Conservation (phyloP, 2,113 vertebrate genomes). For the Athene noctua region DNA sequence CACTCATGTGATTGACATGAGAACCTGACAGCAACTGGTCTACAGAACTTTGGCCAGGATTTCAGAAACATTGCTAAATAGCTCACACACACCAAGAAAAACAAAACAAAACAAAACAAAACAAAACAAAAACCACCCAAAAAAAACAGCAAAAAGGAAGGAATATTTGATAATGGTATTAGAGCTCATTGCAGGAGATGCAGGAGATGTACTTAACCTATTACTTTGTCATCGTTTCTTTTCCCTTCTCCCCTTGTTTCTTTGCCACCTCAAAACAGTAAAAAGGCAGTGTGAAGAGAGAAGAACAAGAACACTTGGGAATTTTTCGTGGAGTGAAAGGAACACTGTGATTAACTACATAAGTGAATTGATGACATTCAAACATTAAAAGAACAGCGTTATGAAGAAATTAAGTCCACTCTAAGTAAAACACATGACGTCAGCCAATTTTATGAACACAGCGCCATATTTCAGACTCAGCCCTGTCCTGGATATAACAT, state of each 20-base stretch:
- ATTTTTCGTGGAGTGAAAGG: neutral
- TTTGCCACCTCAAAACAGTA: neutral
- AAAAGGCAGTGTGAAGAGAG: neutral
- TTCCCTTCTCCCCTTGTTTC: neutral
- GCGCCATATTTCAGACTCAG: neutral
- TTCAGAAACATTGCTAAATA: neutral
- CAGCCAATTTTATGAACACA: neutral
- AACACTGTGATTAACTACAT: neutral
- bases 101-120: too few relatives aligned
- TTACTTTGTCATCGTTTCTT: neutral
- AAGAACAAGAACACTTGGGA: neutral
- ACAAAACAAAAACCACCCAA: neutral
- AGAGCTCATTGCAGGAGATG: neutral
- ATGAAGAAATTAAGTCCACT: neutral
- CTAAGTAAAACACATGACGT: neutral
- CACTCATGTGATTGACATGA: neutral
- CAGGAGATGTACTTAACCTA: neutral
- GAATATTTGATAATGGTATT: neutral
- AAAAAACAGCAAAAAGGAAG: neutral
- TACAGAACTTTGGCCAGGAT: neutral
- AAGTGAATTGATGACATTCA: neutral
- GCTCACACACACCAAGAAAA: neutral
- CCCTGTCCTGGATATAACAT: neutral
- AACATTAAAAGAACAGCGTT: neutral
- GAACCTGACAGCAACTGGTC: neutral